A percentile compares a stretch with the other conserved stretches of the same genome.
These are phyloP conservation scores for Leptinotarsa undecemlineata DNA, from an alignment of 1,140 invertebrate genomes.

Conservation along the genomic window DNA sequence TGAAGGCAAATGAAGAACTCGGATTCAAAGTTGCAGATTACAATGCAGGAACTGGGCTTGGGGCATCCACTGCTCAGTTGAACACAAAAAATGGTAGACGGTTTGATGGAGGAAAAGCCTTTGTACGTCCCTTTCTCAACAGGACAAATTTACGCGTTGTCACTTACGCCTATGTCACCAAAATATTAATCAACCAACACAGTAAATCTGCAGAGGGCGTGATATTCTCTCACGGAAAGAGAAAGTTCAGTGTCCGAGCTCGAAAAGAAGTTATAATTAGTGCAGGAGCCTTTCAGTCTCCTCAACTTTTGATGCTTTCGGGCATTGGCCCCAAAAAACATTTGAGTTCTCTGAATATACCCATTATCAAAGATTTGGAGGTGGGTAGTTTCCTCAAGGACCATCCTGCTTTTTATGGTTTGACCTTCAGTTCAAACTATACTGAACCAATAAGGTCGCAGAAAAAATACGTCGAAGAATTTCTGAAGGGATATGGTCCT, in stretches of 20 bases:
- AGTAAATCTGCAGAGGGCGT: constrained; percentile 65
- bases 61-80: constrained; percentile 55
- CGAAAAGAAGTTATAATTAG: constrained; percentile 64
- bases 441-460: constrained; percentile 24
- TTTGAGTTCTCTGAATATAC: constrained; percentile 53
- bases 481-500: constrained; percentile 27
- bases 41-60: constrained; percentile 43
- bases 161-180: constrained; percentile 54
- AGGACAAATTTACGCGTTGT: constrained; percentile 61
- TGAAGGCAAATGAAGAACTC: background rate
- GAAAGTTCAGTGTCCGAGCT: constrained; percentile 53
- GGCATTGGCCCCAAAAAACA: constrained; percentile 62
- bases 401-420: constrained; percentile 79
- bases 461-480: constrained; percentile 29
- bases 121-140: constrained; percentile 59
- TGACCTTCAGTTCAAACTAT: constrained; percentile 55
- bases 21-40: constrained; percentile 28
- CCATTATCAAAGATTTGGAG: constrained; percentile 57
- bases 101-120: constrained; percentile 63
- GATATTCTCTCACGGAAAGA: constrained; percentile 56
- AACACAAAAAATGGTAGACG: constrained; percentile 59
- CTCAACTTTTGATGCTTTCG: constrained; percentile 63
- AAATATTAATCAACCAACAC: constrained; percentile 61
- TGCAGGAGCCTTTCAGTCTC: constrained; percentile 57
- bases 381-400: constrained; percentile 84